Evolutionary conservation across 1,140 invertebrate species (phyloP), one percentile per base, ranked within the genome.

Genomic region (Drusus annulatus): DNA sequence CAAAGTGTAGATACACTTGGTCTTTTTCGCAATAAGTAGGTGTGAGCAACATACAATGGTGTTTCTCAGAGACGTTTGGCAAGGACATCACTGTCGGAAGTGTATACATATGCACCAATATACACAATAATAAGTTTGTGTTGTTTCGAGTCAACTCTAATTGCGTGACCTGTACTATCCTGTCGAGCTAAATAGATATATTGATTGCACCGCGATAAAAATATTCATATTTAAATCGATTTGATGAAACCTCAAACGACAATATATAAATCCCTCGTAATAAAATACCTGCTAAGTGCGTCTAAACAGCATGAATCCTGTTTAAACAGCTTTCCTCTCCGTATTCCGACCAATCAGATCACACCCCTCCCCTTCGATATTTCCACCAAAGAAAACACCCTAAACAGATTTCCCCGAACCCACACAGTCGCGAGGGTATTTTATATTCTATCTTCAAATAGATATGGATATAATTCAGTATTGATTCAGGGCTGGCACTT

Each of bases 391-490:
- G 8, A 71, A n/a, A 50, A 51, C 50, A 51, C 68, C 68, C 21
- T 52, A 71, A 71, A 71, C 68, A 71, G 68, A 71, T 71, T 71
- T 51, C 50, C 45, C 21, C 16, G 17, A 71, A 71, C 68, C 51
- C 21, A 51, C 19, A 51, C 68, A 23, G 19, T n/a, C 65, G 36
- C 65, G 21, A 52, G 17, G 68, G 68, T 19, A 25, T 23, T 71
- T 71, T 51, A 71, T 71, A 23, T 71, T 52, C 68, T 25, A 0
- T n/a, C 50, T 50, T 68, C 19, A 28, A 10, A 13, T 16, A 50
- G 19, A 71, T 65, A 28, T 28, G 31, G 68, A 71, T 71, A 54
- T 71, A 51, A 52, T 54, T 71, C 68, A 71, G 68, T 71, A 71
- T 71, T 71, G 68, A 71, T 51, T 52, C 68, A 71, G 68, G 68